phyloP scores from a whole-genome alignment of 2,113 vertebrate species.

The Accipiter virgatus region DNA sequence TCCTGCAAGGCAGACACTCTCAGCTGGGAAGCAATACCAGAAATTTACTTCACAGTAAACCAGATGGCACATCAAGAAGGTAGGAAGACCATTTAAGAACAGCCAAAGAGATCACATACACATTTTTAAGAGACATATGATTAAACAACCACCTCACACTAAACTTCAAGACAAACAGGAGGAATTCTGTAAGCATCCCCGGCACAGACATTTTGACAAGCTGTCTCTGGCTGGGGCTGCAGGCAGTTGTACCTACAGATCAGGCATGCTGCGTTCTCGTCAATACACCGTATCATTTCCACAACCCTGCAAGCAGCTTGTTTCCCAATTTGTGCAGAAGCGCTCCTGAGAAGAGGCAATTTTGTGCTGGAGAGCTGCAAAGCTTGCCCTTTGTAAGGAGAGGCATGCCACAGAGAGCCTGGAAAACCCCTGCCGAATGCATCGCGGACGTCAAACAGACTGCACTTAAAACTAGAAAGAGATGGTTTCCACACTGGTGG shows the following conservation, averaged over 20 bases:
- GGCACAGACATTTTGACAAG: neutral
- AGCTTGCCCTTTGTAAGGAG: neutral
- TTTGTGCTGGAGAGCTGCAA: neutral
- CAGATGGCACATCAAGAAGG: neutral
- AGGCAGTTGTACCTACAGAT: neutral
- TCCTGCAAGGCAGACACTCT: neutral
- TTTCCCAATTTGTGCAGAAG: neutral
- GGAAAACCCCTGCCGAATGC: neutral
- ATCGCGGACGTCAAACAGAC: accelerated
- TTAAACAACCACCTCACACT: neutral
- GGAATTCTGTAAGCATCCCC: too few relatives aligned
- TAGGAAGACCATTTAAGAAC: neutral
- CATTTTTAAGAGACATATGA: neutral
- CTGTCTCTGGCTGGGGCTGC: neutral
- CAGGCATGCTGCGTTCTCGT: neutral
- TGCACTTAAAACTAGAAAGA: neutral
- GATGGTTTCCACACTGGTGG: neutral
- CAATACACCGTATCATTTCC: neutral
- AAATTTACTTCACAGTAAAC: neutral
- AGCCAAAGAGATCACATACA: neutral
- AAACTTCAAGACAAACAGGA: neutral
- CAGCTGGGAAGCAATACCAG: neutral
- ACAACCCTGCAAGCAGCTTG: too few relatives aligned
- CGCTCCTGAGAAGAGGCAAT: neutral
- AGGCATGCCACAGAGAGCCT: neutral